Evolutionary conservation across 2,797 vertebrate genomes (phyloP).

Genomic region (Myiothlypis coronata): DNA sequence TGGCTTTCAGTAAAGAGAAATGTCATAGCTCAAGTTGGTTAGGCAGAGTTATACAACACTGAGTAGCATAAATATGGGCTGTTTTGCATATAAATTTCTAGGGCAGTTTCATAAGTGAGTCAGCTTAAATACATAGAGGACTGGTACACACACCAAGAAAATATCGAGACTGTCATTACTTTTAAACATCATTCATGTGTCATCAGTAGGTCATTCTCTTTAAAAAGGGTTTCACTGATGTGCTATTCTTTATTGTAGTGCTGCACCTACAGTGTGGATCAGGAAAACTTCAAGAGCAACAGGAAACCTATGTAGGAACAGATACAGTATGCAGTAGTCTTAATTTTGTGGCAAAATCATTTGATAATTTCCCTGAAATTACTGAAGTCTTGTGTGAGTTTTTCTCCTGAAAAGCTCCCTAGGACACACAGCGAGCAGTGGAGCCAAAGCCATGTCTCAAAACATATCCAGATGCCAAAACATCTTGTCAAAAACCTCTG

Average conservation of each 20-base stretch:
- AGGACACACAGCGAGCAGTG: neutral
- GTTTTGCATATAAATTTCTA: neutral
- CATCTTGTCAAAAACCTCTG: neutral
- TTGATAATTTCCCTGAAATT: neutral
- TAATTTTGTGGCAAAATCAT: neutral
- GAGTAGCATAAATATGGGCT: neutral
- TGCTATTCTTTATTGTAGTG: neutral
- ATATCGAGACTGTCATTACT: neutral
- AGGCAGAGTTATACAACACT: neutral
- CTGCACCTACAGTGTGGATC: fast-evolving
- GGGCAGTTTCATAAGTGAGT: neutral
- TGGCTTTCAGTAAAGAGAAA: neutral
- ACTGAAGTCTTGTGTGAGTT: neutral
- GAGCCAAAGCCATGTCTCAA: neutral
- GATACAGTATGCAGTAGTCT: neutral
- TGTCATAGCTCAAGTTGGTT: neutral
- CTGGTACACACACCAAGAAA: fast-evolving
- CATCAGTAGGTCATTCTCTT: neutral
- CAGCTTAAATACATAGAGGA: neutral
- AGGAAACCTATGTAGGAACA: neutral
- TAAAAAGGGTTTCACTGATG: neutral
- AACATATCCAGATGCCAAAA: neutral
- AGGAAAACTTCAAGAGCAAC: neutral
- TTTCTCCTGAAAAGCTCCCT: neutral
- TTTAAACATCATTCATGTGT: neutral